phyloP scores from a whole-genome alignment of 2,113 vertebrate species.

The Spea multiplicata region DNA sequence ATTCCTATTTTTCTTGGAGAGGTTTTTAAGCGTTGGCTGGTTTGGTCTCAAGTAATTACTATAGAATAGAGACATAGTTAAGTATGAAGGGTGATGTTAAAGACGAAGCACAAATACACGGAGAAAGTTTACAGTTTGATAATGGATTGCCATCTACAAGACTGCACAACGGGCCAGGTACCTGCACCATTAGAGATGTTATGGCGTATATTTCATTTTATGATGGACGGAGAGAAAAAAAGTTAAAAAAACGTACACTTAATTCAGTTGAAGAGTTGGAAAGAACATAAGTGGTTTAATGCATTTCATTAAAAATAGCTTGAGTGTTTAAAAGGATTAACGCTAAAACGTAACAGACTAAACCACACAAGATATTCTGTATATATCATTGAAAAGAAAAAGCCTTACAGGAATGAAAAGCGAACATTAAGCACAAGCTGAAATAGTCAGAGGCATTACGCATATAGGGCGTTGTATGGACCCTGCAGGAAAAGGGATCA shows the following conservation, averaged over 20 bases:
- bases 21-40: too few relatives aligned
- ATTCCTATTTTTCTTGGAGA: too few relatives aligned
- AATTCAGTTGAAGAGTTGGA: conserved; percentile 17
- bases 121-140: too few relatives aligned
- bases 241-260: neutral
- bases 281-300: conserved; percentile 35
- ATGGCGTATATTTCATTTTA: neutral
- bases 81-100: too few relatives aligned
- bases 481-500: neutral
- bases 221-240: neutral
- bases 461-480: conserved; percentile 6
- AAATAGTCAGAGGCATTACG: conserved; percentile 14
- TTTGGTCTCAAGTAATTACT: too few relatives aligned
- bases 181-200: conserved; percentile 11
- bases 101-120: too few relatives aligned
- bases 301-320: conserved; percentile 36
- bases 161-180: conserved; percentile 20
- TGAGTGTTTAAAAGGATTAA: conserved; percentile 22
- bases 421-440: conserved; percentile 4
- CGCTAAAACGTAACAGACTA: conserved; percentile 18
- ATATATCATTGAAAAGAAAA: neutral
- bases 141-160: neutral
- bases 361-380: conserved; percentile 14
- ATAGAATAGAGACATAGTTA: too few relatives aligned
- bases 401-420: neutral